Evolutionary conservation across 2,888 invertebrate genomes (phyloP).

Genomic region (Caradrina clavipalpis): DNA sequence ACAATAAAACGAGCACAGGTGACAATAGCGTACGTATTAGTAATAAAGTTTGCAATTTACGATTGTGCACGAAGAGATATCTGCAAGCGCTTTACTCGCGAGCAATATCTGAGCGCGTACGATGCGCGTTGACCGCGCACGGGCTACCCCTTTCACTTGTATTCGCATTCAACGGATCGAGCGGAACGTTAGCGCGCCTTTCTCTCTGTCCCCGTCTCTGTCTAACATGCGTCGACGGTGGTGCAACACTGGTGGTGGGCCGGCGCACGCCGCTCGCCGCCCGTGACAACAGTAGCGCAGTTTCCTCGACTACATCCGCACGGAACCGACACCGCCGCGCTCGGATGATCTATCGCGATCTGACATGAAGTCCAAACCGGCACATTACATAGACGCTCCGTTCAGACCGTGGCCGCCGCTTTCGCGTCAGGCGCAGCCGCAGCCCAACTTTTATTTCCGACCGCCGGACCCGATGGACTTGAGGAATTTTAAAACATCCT

Average conservation of each 20-base stretch:
- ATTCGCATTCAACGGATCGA: slow-evolving; percentile 86
- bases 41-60: slow-evolving; percentile 65
- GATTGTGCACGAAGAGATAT: slow-evolving; percentile 72
- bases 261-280: slow-evolving; percentile 77
- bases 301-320: slow-evolving; percentile 87
- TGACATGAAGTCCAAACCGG: slow-evolving; percentile 92
- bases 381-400: slow-evolving; percentile 88
- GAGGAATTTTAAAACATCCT: slow-evolving; percentile 87
- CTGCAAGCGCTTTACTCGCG: slow-evolving; percentile 68
- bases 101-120: slow-evolving; percentile 76
- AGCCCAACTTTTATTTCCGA: slow-evolving; percentile 88
- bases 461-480: slow-evolving; percentile 88
- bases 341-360: slow-evolving; percentile 89
- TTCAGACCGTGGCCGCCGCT: slow-evolving; percentile 93
- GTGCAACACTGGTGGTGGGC: slow-evolving; percentile 83
- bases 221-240: slow-evolving; percentile 82
- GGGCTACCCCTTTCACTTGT: slow-evolving; percentile 90
- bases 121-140: slow-evolving; percentile 83
- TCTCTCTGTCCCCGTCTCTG: slow-evolving; percentile 88
- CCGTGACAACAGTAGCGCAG: slow-evolving; percentile 86
- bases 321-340: slow-evolving; percentile 84
- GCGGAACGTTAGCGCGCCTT: slow-evolving; percentile 87
- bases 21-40: slow-evolving; percentile 60
- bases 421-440: slow-evolving; percentile 88
- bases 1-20: slow-evolving; percentile 42